phyloP scores from a whole-genome alignment of 2,888 invertebrate genomes.

The Heliconius hortense region DNA sequence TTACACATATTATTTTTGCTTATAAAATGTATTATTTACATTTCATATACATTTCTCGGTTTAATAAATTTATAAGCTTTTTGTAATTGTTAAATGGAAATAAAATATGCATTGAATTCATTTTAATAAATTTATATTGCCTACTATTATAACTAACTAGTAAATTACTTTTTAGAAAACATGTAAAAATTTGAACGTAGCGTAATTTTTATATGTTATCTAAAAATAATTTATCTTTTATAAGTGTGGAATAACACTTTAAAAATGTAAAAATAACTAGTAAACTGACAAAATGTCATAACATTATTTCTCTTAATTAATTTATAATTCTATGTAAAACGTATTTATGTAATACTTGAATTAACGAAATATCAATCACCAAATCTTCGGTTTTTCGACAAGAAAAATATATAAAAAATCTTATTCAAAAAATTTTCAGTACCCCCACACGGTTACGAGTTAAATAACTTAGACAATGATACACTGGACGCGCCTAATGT shows the following conservation, averaged over 20 bases:
- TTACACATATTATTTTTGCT: constrained; percentile 1
- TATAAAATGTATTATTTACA: not conserved
- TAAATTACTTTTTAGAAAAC: not conserved
- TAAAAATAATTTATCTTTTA: too few species aligned
- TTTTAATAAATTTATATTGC: not conserved
- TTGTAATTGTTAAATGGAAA: not conserved
- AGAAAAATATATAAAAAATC: not conserved
- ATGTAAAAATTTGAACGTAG: too few species aligned
- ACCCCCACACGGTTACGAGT: constrained; percentile 85
- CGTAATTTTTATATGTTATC: too few species aligned
- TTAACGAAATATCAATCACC: not conserved
- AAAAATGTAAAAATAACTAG: too few species aligned
- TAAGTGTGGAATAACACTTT: too few species aligned
- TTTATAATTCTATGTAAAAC: not conserved
- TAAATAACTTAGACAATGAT: constrained; percentile 85
- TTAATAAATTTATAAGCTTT: not conserved
- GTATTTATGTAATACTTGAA: not conserved
- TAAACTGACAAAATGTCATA: not conserved
- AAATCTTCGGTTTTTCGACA: not conserved
- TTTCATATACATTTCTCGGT: constrained; percentile 6
- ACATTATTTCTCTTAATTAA: not conserved
- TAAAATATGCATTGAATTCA: not conserved
- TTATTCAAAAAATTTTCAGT: constrained; percentile 60
- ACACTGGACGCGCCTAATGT: constrained; percentile 82
- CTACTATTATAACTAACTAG: not conserved